Percentiles rank a stretch among this genome's conserved stretches.
These are phyloP conservation scores for Tineola bisselliella DNA, from an alignment of 2,888 invertebrate genomes.

Conservation along the genomic window DNA sequence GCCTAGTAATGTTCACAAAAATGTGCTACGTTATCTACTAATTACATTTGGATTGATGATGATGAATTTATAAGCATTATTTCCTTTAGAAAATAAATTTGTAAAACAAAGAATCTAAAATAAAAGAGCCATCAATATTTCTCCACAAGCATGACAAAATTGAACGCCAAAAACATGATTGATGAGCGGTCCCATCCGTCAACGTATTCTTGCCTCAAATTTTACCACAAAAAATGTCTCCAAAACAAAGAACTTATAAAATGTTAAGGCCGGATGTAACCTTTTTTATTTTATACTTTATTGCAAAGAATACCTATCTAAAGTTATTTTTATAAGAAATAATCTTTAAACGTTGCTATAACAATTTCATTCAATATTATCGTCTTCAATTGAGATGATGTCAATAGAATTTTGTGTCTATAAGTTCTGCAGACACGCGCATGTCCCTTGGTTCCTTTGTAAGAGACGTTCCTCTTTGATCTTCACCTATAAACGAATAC, in stretches of 20 bases:
- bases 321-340: too few species aligned
- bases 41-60: too few species aligned
- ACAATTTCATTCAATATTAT: not conserved
- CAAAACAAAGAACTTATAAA: not conserved
- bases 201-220: not conserved
- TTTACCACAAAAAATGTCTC: not conserved
- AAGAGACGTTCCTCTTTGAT: not conserved
- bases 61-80: too few species aligned
- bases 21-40: too few species aligned
- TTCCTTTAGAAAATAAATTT: not conserved
- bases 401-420: not conserved
- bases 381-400: not conserved
- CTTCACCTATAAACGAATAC: not conserved
- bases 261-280: not conserved
- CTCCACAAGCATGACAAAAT: conserved; percentile 24
- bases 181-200: conserved; percentile 23
- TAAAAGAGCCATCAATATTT: conserved; percentile 10
- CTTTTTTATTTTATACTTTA: not conserved
- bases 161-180: conserved; percentile 42
- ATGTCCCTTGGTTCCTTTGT: not conserved
- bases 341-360: too few species aligned
- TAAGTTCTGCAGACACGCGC: not conserved
- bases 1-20: too few species aligned
- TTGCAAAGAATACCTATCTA: too few species aligned
- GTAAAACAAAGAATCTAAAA: conserved; percentile 1